Base-by-base conservation (phyloP, 2,113 vertebrate species). In the Ondatra zibethicus region DNA sequence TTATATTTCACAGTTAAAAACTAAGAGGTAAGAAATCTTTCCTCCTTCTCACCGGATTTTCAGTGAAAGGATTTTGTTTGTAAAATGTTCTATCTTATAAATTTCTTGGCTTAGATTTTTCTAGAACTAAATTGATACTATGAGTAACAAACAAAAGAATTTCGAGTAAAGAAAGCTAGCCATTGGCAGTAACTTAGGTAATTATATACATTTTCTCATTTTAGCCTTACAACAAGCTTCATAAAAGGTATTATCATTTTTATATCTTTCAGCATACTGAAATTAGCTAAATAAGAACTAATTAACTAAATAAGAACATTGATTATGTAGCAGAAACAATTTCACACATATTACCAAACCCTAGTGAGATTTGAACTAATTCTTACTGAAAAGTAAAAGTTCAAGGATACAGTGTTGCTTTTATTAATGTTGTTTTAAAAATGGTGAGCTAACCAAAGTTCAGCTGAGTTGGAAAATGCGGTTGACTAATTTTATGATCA, bases 351-450 rank as follows among this genome's bases (percentile, higher is more conserved):
- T 89, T 84, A 72, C 7, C n/a, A 93, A 87, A 75, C 16, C 3
- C 39, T 89, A 85, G 55, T 61, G 89, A 65, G 23, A 77, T 31
- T 96, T 94, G 17, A 23, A 82, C 91, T 96, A 87, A 76, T 95
- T 91, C 92, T 96, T 81, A 61, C 70, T 95, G 65, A 93, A 95
- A 97, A 96, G 63, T 58, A 81, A 95, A 27, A 84, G 29, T 91
- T 96, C 58, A 72, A 85, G 70, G 90, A 66, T 88, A 6, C 76
- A 47, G 3, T 72, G 52, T 95, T 89, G 36, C 36, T 96, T 93
- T 96, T 84, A 96, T 94, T 75, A 42, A 14, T 76, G 85, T 91
- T 88, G 33, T 19, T 96, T 93, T 96, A 90, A 95, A 93, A 92
- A 91, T 66, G 80, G 92, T 66, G 58, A 97, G 63, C 68, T 91